These are phyloP conservation scores for Cotesia typhae DNA, from an alignment of 1,140 invertebrate genomes.

Conservation along the genomic window DNA sequence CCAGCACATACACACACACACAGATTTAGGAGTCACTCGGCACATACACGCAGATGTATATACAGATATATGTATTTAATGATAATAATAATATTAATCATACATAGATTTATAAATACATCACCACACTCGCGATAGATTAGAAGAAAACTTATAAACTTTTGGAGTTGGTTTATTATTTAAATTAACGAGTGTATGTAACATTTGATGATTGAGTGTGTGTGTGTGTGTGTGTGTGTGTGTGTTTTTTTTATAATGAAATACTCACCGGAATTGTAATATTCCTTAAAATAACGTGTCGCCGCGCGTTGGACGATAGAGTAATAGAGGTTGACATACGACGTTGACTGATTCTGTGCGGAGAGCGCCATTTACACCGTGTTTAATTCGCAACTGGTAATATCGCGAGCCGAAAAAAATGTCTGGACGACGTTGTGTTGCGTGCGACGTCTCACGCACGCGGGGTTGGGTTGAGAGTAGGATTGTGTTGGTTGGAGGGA, in stretches of 20 bases:
- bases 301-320: conserved; percentile 66
- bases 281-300: conserved; percentile 67
- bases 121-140: too few relatives aligned
- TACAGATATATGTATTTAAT: too few relatives aligned
- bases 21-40: too few relatives aligned
- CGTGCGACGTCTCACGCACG: conserved; percentile 38
- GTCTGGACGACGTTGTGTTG: conserved; percentile 33
- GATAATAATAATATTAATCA: too few relatives aligned
- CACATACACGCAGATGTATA: too few relatives aligned
- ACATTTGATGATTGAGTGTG: too few relatives aligned
- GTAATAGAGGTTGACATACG: conserved; percentile 66
- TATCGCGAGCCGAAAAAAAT: conserved; percentile 33
- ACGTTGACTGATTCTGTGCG: conserved; percentile 65
- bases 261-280: conserved; percentile 67
- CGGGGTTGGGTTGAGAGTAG: conserved; percentile 27
- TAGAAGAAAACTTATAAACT: too few relatives aligned
- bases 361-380: conserved; percentile 67
- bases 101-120: too few relatives aligned
- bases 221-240: too few relatives aligned
- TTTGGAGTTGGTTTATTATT: too few relatives aligned
- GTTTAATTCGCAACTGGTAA: conserved; percentile 39
- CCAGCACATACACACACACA: too few relatives aligned
- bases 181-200: too few relatives aligned
- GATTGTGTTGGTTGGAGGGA: conserved; percentile 8
- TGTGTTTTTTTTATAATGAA: background rate